phyloP scores from a whole-genome alignment of 2,888 invertebrate species.

The Yponomeuta sedellus region DNA sequence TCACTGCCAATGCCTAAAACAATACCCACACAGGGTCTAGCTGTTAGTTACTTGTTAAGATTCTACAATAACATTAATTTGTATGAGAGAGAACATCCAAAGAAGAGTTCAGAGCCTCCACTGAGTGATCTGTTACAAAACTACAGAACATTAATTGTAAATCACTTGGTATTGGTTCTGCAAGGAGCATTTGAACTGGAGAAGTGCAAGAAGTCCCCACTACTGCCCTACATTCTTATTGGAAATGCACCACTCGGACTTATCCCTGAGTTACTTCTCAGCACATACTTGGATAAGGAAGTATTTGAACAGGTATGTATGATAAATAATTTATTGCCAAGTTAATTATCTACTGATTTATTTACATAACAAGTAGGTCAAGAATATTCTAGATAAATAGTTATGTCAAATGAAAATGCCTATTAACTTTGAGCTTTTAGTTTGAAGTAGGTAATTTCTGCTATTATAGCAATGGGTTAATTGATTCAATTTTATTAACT shows the following conservation, averaged over 20 bases:
- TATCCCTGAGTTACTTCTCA: conserved; percentile 80
- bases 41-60: conserved; percentile 63
- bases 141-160: conserved; percentile 71
- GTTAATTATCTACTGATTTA: not conserved
- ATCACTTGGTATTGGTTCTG: conserved; percentile 76
- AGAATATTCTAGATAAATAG: not conserved
- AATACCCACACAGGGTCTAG: conserved; percentile 58
- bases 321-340: conserved; percentile 19
- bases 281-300: conserved; percentile 77
- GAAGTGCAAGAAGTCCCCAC: conserved; percentile 75
- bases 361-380: not conserved
- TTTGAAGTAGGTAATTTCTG: not conserved
- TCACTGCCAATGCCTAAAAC: conserved; percentile 60
- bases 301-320: conserved; percentile 73
- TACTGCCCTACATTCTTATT: conserved; percentile 81
- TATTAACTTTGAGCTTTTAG: not conserved
- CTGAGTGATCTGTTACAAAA: conserved; percentile 80
- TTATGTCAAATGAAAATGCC: not conserved
- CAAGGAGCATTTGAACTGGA: conserved; percentile 74
- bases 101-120: conserved; percentile 84
- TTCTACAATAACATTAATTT: conserved; percentile 82
- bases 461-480: not conserved
- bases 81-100: conserved; percentile 86
- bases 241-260: conserved; percentile 86
- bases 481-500: no score